These are phyloP conservation scores for Hemibagrus wyckioides DNA, from an alignment of 2,113 vertebrate species.

Conservation along the genomic window DNA sequence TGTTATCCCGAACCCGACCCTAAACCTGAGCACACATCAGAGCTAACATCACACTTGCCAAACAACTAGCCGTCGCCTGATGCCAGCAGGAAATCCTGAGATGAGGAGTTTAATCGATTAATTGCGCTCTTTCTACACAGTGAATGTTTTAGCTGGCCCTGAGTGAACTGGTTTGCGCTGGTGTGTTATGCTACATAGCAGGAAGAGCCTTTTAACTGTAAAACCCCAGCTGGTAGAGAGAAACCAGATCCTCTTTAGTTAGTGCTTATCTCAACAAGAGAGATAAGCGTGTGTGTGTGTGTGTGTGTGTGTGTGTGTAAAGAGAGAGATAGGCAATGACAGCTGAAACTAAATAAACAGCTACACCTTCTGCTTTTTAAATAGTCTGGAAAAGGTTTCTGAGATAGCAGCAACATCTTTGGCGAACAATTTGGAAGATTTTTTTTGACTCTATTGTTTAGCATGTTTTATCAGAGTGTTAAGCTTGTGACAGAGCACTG, in stretches of 20 bases:
- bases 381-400: not conserved
- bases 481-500: no score
- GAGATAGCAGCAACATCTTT: no score
- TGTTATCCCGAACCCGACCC: slow-evolving; percentile 43
- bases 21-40: slow-evolving; percentile 27
- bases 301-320: not conserved
- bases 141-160: slow-evolving; percentile 20
- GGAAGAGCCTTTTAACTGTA: slow-evolving; percentile 57
- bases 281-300: not conserved
- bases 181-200: slow-evolving; percentile 56
- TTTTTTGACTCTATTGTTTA: no score
- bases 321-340: no score
- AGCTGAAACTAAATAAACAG: not conserved
- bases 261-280: slow-evolving; percentile 46
- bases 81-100: not conserved
- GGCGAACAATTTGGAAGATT: no score
- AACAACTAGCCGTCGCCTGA: not conserved
- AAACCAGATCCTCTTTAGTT: slow-evolving; percentile 46
- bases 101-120: slow-evolving; percentile 52
- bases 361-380: no score
- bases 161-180: slow-evolving; percentile 71
- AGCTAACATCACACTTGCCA: not conserved
- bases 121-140: slow-evolving; percentile 62
- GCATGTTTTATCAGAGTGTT: no score
- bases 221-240: slow-evolving; percentile 56